Evolutionary conservation across 2,888 invertebrate species (phyloP).

Genomic region (Meghimatium bilineatum): DNA sequence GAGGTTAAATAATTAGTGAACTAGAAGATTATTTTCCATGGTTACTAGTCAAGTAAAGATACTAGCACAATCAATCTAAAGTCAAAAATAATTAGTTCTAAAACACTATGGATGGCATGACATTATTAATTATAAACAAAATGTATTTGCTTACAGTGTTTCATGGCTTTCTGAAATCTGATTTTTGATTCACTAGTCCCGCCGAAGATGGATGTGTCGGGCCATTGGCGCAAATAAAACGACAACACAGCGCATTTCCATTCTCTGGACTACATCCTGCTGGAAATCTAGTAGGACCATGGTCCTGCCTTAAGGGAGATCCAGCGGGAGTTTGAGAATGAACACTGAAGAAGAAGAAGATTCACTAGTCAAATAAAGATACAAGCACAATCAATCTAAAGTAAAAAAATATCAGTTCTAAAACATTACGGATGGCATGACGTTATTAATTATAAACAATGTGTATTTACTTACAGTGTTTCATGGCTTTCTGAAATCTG

Average conservation of each 20-base stretch:
- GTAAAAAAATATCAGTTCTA: background rate
- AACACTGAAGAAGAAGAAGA: too few species aligned
- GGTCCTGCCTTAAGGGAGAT: too few species aligned
- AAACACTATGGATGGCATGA: background rate
- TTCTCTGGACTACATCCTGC: too few species aligned
- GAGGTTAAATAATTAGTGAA: too few species aligned
- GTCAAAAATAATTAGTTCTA: background rate
- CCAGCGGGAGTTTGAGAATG: too few species aligned
- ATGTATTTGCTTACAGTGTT: constrained; percentile 58
- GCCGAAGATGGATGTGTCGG: too few species aligned
- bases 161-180: constrained; percentile 57
- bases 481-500: constrained; percentile 57
- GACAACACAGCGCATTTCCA: too few species aligned
- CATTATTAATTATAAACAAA: background rate
- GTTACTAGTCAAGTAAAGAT: background rate
- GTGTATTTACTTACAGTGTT: constrained; percentile 57
- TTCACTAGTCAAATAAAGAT: background rate
- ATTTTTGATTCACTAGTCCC: constrained; percentile 57
- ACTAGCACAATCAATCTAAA: background rate
- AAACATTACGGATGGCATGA: background rate
- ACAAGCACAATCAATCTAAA: background rate
- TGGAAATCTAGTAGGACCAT: too few species aligned
- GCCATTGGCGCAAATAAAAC: too few species aligned
- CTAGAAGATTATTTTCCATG: too few species aligned
- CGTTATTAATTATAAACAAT: background rate